phyloP scores from a whole-genome alignment of 2,797 vertebrate genomes.

The Hydrocynus forskahlii region DNA sequence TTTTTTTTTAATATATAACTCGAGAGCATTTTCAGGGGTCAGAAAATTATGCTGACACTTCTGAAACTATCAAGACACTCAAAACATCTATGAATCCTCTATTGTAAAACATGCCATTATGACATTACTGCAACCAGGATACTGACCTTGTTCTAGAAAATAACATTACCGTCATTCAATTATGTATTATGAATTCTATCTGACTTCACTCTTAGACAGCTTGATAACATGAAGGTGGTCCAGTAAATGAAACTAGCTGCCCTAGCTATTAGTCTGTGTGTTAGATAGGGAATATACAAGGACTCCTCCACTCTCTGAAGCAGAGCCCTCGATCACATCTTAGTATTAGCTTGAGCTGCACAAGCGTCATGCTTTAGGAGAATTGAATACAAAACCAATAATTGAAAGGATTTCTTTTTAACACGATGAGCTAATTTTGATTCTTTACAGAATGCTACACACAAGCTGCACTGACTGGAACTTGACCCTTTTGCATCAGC shows the following conservation, averaged over 20 bases:
- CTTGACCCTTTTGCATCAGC: constrained; percentile 29
- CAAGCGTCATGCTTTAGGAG: constrained; percentile 71
- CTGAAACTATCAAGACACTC: not conserved
- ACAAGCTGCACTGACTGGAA: constrained; percentile 29
- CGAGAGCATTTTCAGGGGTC: not conserved
- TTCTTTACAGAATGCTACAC: constrained; percentile 32
- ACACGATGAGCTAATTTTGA: constrained; percentile 5
- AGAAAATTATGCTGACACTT: not conserved
- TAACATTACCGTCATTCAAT: not conserved
- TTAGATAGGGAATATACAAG: constrained; percentile 49
- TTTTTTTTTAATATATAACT: not conserved
- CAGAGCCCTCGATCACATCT: constrained; percentile 48
- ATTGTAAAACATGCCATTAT: not conserved
- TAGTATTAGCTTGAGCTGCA: constrained; percentile 63
- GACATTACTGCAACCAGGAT: not conserved
- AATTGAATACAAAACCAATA: constrained; percentile 30
- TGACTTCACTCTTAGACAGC: constrained; percentile 4
- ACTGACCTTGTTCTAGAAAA: constrained; percentile 16
- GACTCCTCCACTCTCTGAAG: constrained; percentile 30
- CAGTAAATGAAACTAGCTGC: not conserved
- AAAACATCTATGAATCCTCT: not conserved
- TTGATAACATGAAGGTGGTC: constrained; percentile 12
- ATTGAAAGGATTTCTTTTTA: constrained; percentile 11
- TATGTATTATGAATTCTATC: not conserved
- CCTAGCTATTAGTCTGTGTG: constrained; percentile 16